Evolutionary conservation across 2,113 vertebrate genomes (phyloP).

Genomic region (Passer domesticus): DNA sequence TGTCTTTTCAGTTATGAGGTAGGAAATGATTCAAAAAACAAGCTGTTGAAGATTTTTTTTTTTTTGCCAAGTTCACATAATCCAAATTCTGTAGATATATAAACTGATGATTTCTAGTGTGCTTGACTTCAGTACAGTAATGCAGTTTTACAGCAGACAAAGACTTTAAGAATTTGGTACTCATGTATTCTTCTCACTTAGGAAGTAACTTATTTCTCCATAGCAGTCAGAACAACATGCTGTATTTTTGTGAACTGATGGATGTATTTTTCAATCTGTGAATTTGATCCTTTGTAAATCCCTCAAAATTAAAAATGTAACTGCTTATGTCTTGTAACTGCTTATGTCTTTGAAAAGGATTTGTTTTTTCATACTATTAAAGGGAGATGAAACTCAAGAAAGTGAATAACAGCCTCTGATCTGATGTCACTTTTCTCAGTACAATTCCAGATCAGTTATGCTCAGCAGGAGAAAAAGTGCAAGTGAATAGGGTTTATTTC

Average conservation of each 20-base stretch:
- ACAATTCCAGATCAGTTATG: background rate
- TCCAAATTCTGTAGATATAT: background rate
- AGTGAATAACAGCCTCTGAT: background rate
- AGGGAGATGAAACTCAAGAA: background rate
- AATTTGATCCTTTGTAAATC: conserved; percentile 20
- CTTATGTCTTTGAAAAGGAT: conserved; percentile 2
- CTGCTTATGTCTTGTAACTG: no score
- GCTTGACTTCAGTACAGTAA: background rate
- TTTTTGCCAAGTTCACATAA: background rate
- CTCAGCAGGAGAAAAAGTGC: background rate
- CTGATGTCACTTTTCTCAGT: background rate
- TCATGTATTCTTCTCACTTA: background rate
- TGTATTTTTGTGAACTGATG: background rate
- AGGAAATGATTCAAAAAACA: background rate
- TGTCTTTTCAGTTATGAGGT: background rate
- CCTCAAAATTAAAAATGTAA: conserved; percentile 17
- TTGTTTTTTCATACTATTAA: background rate
- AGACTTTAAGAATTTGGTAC: background rate
- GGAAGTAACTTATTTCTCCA: background rate
- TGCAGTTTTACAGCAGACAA: background rate
- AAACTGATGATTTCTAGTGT: background rate
- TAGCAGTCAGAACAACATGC: background rate
- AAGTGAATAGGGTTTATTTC: background rate
- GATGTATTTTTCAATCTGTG: background rate
- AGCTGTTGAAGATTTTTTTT: background rate